Evolutionary conservation across 2,113 vertebrate species (phyloP).

Genomic region (Sula dactylatra): DNA sequence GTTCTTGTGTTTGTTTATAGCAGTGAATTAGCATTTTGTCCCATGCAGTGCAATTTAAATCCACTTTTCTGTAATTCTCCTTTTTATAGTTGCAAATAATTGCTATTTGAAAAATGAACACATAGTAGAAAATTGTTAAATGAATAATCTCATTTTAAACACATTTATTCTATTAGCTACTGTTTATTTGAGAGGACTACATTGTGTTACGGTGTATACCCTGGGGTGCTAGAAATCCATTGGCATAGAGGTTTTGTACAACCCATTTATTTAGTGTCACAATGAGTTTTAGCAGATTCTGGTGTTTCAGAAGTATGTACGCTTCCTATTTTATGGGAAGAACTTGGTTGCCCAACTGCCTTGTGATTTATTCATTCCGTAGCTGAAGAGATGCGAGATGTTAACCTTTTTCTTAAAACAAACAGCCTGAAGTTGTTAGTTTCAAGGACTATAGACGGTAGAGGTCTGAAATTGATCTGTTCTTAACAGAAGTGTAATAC

Average conservation of each 20-base stretch:
- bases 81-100: conserved; percentile 8
- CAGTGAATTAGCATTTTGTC: neutral
- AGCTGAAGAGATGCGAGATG: neutral
- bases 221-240: neutral
- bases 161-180: neutral
- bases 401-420: neutral
- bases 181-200: neutral
- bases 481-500: neutral
- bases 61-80: neutral
- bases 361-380: neutral
- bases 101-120: conserved; percentile 10
- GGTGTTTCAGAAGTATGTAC: neutral
- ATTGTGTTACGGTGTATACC: neutral
- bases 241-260: neutral
- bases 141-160: neutral
- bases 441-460: neutral
- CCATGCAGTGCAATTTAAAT: conserved; percentile 10
- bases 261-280: neutral
- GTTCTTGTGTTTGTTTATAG: neutral
- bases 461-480: neutral
- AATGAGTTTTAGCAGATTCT: neutral
- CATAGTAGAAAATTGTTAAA: neutral
- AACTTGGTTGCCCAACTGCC: neutral
- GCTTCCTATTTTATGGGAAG: neutral
- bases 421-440: neutral